Evolutionary conservation across 2,113 vertebrate genomes (phyloP), one percentile per base, ranked within the genome.

Genomic region (Coturnix japonica): DNA sequence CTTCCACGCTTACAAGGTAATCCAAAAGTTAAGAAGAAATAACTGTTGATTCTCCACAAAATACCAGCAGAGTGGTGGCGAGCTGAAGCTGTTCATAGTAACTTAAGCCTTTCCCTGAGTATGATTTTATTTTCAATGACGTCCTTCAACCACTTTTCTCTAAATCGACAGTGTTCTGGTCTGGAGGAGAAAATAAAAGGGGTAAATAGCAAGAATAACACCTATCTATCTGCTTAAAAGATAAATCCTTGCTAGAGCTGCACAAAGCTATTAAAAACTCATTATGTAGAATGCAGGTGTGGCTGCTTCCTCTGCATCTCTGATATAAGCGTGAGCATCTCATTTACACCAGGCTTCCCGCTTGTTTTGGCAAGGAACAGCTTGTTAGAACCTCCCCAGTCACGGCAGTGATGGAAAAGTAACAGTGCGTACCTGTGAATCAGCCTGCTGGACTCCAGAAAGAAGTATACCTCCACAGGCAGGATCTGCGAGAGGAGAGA

Each of bases 381-480:
- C 73, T 79, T 84, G 43, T 53, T 66, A 37, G 35, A 89, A 57
- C 28, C 25, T 74, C 26, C 31, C 0, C 0, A 22, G 41, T 19
- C 56, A n/a, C 28, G 25, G 56, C 30, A 25, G 51, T 37, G 22
- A 8, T 72, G n/a, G 60, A 72, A 63, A 20, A 70, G 22, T 9
- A 59, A 3, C 28, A 22, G 59, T 13, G 30, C 25, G 60, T 97
- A 98, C 98, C 96, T 97, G 95, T 98, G 97, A 57, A 98, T 84
- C 16, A 98, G 93, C 78, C 82, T 91, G 84, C 96, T 98, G 16
- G 97, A 96, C 93, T 99, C 99, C 60, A 98, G 89, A 17, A 94
- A 20, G 85, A 97, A 99, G 70, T 80, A 97, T n/a, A 99, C 98
- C 31, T 98, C 97, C 89, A 98, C 96, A 1, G 98, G 98, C 16